These are phyloP conservation scores for Coendou prehensilis DNA, from an alignment of 2,797 vertebrate species.

Conservation along the genomic window DNA sequence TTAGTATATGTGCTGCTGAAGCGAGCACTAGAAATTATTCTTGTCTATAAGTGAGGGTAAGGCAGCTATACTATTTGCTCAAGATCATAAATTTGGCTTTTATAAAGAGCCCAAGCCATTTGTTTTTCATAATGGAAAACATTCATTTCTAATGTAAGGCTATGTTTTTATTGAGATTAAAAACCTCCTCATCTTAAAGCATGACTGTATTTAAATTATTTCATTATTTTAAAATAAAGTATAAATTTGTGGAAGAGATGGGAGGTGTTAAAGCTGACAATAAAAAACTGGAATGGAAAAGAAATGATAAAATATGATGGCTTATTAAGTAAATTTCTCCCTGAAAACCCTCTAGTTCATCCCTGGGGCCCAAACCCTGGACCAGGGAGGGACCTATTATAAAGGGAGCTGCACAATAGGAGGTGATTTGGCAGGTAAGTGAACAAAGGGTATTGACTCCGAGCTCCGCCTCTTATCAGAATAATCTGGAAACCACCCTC, in stretches of 20 bases:
- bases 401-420: background rate
- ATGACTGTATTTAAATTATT: background rate
- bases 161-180: conserved; percentile 5
- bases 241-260: background rate
- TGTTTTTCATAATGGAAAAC: background rate
- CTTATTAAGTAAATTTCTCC: background rate
- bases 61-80: background rate
- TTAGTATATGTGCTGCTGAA: too few relatives aligned
- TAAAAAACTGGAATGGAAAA: conserved; percentile 40
- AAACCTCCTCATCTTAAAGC: background rate
- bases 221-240: conserved; percentile 38
- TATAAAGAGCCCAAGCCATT: background rate
- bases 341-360: background rate
- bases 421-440: background rate
- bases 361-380: background rate
- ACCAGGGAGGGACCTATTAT: background rate
- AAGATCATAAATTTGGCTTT: background rate
- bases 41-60: background rate
- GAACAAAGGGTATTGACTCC: background rate
- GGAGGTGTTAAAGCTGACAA: background rate
- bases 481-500: too few relatives aligned
- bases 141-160: background rate
- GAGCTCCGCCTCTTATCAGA: background rate
- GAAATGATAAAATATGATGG: background rate
- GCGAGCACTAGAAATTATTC: background rate